These are phyloP conservation scores for Momotus momota DNA, from an alignment of 2,797 vertebrate genomes.

Conservation along the genomic window DNA sequence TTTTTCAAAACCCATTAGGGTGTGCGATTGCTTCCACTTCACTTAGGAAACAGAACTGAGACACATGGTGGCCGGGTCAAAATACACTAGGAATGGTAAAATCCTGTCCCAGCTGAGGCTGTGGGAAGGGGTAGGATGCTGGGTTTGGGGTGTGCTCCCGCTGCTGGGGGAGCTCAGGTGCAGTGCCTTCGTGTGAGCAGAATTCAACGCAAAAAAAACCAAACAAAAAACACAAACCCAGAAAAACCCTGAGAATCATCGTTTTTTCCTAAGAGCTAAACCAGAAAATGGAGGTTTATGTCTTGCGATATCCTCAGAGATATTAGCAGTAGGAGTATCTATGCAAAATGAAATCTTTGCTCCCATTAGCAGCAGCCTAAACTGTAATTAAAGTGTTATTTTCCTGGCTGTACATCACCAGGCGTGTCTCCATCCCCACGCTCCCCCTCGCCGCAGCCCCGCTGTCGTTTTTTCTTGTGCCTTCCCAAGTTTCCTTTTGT, in stretches of 20 bases:
- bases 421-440: rapidly evolving
- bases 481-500: background rate
- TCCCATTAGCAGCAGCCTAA: background rate
- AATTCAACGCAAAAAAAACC: rapidly evolving
- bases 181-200: rapidly evolving
- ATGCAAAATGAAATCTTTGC: rapidly evolving
- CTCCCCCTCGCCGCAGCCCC: background rate
- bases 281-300: background rate
- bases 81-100: rapidly evolving
- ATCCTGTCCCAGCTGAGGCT: rapidly evolving
- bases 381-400: background rate
- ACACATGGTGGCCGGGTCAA: background rate
- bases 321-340: background rate
- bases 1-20: background rate
- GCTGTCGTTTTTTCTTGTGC: background rate
- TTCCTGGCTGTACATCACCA: background rate
- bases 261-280: background rate
- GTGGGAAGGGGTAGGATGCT: background rate
- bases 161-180: rapidly evolving
- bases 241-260: rapidly evolving
- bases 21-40: background rate
- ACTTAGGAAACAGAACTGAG: background rate
- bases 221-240: background rate
- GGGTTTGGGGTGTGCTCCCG: rapidly evolving
- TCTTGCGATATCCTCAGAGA: background rate